phyloP scores from a whole-genome alignment of 2,797 vertebrate genomes.

The Brachymystax lenok region DNA sequence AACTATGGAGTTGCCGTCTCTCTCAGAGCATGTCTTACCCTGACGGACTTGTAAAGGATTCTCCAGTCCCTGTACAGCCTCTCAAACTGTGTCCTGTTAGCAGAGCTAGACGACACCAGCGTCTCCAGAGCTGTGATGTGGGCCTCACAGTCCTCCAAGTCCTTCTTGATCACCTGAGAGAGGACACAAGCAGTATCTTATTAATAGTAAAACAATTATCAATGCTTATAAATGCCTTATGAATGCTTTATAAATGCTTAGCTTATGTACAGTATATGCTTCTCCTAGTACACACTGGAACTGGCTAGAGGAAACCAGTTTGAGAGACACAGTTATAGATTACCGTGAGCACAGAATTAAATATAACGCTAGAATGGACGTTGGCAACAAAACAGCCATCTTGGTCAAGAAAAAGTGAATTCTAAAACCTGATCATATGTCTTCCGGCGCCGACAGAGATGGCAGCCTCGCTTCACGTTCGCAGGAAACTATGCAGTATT shows the following conservation, averaged over 20 bases:
- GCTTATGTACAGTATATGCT: background rate
- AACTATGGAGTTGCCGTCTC: no score
- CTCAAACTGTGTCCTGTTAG: conserved; percentile 77
- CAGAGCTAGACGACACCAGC: conserved; percentile 75
- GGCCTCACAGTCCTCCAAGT: conserved; percentile 78
- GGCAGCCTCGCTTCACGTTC: no score
- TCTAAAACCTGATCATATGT: background rate
- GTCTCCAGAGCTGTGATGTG: conserved; percentile 79
- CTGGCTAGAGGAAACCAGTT: no score
- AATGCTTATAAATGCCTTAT: background rate
- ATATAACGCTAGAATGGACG: no score
- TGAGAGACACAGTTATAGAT: background rate
- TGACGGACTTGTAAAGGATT: conserved; percentile 73
- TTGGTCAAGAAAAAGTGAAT: background rate
- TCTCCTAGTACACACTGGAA: background rate
- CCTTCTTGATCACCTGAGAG: conserved; percentile 82
- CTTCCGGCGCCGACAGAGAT: no score
- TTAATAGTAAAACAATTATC: no score
- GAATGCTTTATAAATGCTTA: background rate
- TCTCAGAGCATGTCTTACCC: conserved; percentile 71
- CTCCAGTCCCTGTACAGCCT: conserved; percentile 76
- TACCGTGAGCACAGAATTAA: no score
- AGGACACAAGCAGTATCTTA: background rate
- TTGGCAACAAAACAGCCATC: no score
- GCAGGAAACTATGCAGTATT: no score